These are phyloP conservation scores for Cyclina sinensis DNA, from an alignment of 1,140 invertebrate genomes.

Conservation along the genomic window DNA sequence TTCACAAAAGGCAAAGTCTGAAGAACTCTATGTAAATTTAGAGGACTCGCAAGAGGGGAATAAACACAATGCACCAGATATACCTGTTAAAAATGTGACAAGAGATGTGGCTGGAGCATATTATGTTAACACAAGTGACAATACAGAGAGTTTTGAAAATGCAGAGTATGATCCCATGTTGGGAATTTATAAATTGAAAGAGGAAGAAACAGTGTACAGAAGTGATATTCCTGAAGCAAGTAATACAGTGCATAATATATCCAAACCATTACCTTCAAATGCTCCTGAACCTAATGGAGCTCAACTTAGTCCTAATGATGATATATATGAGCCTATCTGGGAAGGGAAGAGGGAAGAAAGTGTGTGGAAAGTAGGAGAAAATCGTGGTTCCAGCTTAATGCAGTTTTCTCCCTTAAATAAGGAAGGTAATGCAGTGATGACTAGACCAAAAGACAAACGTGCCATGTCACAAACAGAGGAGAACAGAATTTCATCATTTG, in stretches of 20 bases:
- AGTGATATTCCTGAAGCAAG: not conserved
- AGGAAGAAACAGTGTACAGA: not conserved
- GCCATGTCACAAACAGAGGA: not conserved
- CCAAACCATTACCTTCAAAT: not conserved
- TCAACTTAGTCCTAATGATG: not conserved
- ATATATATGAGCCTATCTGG: constrained; percentile 49
- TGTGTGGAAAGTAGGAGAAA: not conserved
- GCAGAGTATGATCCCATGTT: not conserved
- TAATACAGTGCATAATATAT: not conserved
- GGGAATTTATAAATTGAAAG: not conserved
- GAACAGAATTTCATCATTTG: constrained; percentile 35
- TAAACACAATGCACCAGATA: not conserved
- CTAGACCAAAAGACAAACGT: not conserved
- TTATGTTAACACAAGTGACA: not conserved
- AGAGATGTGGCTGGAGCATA: not conserved
- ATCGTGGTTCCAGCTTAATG: constrained; percentile 36
- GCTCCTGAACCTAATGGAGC: not conserved
- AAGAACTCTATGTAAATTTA: constrained; percentile 29
- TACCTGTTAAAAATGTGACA: not conserved
- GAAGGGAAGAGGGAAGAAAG: not conserved
- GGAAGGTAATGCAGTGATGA: not conserved
- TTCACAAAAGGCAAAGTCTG: not conserved
- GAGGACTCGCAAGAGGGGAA: not conserved
- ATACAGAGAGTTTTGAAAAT: not conserved
- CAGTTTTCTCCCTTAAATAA: constrained; percentile 49